Evolutionary conservation across 1,140 invertebrate genomes (phyloP).

Genomic region (Cherax quadricarinatus): DNA sequence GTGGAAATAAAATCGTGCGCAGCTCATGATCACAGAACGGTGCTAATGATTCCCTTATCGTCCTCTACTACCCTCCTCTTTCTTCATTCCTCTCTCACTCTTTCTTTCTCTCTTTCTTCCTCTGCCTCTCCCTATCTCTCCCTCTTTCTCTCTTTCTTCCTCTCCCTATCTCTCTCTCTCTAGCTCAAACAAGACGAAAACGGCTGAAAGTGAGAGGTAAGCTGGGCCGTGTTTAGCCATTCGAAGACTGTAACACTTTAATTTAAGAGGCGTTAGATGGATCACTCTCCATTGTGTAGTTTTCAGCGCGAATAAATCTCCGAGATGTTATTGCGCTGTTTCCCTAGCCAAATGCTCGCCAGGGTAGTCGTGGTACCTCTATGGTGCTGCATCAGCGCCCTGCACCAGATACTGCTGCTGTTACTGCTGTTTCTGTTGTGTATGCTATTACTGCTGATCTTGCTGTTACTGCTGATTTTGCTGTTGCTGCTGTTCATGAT

Average conservation of each 20-base stretch:
- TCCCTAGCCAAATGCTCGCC: constrained; percentile 33
- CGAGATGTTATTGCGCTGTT: constrained; percentile 57
- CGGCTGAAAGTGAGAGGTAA: constrained; percentile 14
- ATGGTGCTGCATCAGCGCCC: constrained; percentile 5
- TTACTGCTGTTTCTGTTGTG: background rate
- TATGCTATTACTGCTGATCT: background rate
- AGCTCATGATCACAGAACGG: background rate
- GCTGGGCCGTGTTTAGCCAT: constrained; percentile 53
- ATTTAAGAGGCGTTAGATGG: constrained; percentile 66
- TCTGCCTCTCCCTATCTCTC: background rate
- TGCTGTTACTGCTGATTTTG: background rate
- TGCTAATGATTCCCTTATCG: no score
- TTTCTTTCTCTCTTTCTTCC: background rate
- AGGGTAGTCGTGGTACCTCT: background rate
- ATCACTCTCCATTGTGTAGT: constrained; percentile 69
- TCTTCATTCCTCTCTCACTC: background rate
- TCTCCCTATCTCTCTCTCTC: background rate
- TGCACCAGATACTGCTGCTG: background rate
- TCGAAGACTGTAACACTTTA: constrained; percentile 63
- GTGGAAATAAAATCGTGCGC: background rate
- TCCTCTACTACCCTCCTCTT: background rate
- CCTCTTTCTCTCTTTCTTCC: background rate
- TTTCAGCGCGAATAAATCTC: constrained; percentile 64
- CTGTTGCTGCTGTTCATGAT: background rate
- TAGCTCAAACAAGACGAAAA: constrained; percentile 6